Percentiles rank a stretch among this genome's conserved stretches.
Conservation (phyloP, 1,140 invertebrate species). For the Drosophila subobscura region DNA sequence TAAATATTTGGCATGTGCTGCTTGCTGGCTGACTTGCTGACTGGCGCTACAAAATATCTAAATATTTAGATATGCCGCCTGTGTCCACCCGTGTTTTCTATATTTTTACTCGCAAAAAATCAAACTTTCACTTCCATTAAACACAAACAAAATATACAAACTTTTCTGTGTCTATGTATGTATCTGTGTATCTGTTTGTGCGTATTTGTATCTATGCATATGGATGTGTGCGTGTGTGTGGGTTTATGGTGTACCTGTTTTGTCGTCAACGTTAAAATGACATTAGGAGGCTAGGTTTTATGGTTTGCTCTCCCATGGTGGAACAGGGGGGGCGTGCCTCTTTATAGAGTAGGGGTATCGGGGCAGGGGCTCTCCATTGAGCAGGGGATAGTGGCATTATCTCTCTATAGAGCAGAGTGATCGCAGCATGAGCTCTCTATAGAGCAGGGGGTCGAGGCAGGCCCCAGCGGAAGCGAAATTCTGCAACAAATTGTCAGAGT, state of each 20-base stretch:
- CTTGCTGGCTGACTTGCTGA: no score
- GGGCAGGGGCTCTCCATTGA: not conserved
- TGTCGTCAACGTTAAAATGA: slow-evolving; percentile 69
- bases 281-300: slow-evolving; percentile 78
- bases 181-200: slow-evolving; percentile 28
- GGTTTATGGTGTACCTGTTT: slow-evolving; percentile 42
- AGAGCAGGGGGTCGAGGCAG: slow-evolving; percentile 1
- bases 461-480: slow-evolving; percentile 56
- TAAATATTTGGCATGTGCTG: slow-evolving; percentile 48
- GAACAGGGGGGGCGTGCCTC: not conserved
- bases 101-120: slow-evolving; percentile 66
- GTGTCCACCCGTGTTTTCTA: slow-evolving; percentile 55
- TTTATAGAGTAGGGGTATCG: not conserved
- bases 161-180: slow-evolving; percentile 32
- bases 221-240: slow-evolving; percentile 36
- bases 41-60: slow-evolving; percentile 53
- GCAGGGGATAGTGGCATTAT: not conserved
- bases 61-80: slow-evolving; percentile 42
- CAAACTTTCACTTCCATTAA: slow-evolving; percentile 78
- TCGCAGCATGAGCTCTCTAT: no score
- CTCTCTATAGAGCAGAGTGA: no score
- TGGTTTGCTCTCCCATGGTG: slow-evolving; percentile 34
- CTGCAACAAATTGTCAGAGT: slow-evolving; percentile 71
- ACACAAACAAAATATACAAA: slow-evolving; percentile 61
- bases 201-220: slow-evolving; percentile 46